A percentile compares a stretch with the other conserved stretches of the same genome.
Evolutionary conservation across 1,140 invertebrate genomes (phyloP).

Genomic region (Apis mellifera): Amel_HAv3.1 CM009931.2:17781001-17781500

Average conservation of each 20-base stretch:
- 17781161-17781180: neutral
- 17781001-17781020: constrained; percentile 31
- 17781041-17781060: constrained; percentile 43
- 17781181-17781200: neutral
- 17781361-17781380: neutral
- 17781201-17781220: neutral
- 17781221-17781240: too few relatives aligned
- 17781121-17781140: neutral
- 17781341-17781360: constrained; percentile 42
- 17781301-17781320: constrained; percentile 55
- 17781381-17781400: neutral
- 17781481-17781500: constrained; percentile 35
- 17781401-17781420: neutral
- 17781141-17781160: too few relatives aligned
- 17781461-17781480: neutral
- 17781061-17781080: constrained; percentile 43
- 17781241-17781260: constrained; percentile 33
- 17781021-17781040: constrained; percentile 50
- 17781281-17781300: too few relatives aligned
- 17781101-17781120: constrained; percentile 33
- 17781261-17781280: constrained; percentile 32
- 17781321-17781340: constrained; percentile 53
- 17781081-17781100: constrained; percentile 57
- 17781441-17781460: constrained; percentile 15
- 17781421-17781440: neutral